Conservation (phyloP, 2,888 invertebrate species). For the Phytoseiulus persimilis region DNA sequence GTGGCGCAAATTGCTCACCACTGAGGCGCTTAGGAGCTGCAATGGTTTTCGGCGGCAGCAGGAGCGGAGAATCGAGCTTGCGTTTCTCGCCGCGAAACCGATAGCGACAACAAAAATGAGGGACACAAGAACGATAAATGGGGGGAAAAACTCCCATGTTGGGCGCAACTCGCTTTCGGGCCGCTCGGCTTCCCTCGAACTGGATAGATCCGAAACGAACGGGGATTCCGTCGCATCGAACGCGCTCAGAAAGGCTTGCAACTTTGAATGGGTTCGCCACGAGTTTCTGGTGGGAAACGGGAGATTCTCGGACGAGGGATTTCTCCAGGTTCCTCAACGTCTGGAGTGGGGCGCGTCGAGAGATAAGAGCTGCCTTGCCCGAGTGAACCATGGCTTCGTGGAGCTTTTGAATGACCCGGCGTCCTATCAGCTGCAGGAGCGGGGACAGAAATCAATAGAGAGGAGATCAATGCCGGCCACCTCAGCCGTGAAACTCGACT, state of each 20-base stretch:
- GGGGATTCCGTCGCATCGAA: no score
- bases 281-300: no score
- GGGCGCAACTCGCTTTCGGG: no score
- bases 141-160: no score
- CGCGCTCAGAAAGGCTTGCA: no score
- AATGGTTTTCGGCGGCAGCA: neutral
- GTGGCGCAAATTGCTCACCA: neutral
- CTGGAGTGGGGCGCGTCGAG: no score
- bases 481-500: neutral
- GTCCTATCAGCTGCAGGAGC: neutral
- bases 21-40: neutral
- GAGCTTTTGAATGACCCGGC: neutral
- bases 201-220: no score
- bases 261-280: no score
- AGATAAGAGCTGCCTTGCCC: no score
- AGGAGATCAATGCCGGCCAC: neutral
- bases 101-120: neutral
- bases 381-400: neutral
- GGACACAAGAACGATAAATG: neutral
- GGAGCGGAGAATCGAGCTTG: neutral
- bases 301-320: no score
- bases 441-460: neutral
- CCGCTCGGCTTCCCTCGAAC: no score
- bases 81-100: neutral
- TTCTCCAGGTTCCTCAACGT: no score